Evolutionary conservation across 1,140 invertebrate species (phyloP), one percentile per base, ranked within the genome.

Genomic region (Riptortus pedestris): DNA sequence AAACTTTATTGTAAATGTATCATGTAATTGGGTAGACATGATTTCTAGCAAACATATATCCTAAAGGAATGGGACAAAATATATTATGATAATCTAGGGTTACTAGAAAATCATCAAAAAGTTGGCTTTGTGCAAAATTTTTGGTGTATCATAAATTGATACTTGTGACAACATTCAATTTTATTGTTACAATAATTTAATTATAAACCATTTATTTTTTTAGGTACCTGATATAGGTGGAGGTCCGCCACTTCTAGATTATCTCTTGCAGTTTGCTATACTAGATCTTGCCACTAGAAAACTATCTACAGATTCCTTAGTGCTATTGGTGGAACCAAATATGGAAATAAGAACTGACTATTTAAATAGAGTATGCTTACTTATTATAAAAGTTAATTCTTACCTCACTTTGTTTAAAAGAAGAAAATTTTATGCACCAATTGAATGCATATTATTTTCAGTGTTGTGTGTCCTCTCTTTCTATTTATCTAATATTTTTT

Each of bases 261-360:
- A 74, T 67, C 70, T 79, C 31, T 69, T 86, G 2, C 82, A 84
- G 71, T 79, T 91, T 62, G 83, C 80, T 12, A 75, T 89, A 1
- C 77, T 85, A 0, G 90, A 93, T 76, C 75, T 87, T 62, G 79
- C 84, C 0, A 69, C 84, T 26, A 80, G 80, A 63, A 90, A 90
- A 72, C 80, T 91, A 65, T 78, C 81, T 0, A 70, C 80, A 0
- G 85, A 90, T 61, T 82, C 83, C 70, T 73, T 91, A 5, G 73
- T 90, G 58, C 74, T 91, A 48, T 72, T 88, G 65, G 77, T 79
- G 18, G 80, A 83, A 66, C 79, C 81, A 18, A 79, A 81, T 67
- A 81, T 85, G 73, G 81, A 85, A 70, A 77, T 93, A 58, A 82
- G 82, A 62, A 71, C 80, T 43, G 91, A 94, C 71, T 93, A 90